Evolutionary conservation across 2,113 vertebrate species (phyloP), one percentile per base, ranked within the genome.

Genomic region (Lethenteron camtschaticum): DNA sequence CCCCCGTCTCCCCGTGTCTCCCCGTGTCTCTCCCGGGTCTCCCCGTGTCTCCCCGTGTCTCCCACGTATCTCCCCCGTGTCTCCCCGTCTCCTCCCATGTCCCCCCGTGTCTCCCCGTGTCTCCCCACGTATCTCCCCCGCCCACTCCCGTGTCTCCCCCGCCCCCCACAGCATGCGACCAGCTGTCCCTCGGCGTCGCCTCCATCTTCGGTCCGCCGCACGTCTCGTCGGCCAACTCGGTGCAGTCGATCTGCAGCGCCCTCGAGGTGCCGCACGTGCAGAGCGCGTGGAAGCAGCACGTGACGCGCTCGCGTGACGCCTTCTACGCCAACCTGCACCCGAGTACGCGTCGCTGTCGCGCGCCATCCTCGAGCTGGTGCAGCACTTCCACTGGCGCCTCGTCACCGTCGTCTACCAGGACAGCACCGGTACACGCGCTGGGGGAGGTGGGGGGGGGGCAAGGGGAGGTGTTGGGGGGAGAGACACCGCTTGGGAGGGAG

Each of bases 281-380:
- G 83, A 99, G 91, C 57, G 90, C 90, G 76, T 99, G 94, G 94
- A 99, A 96, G 79, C 92, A 99, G 80, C 92, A 99, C 74, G 90
- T 99, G 69, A 95, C 92, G 5, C 90, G 96, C 85, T 96, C 95
- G 84, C 87, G 87, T 75, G 92, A 96, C 69, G 83, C 84, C 10
- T 99, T 94, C 83, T 99, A 96, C 57, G 90, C 96, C 77, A 99
- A 88, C 76, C 86, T 99, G 68, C 96, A 88, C 68, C 94, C 9
- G 94, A 99, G 74, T 95, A 92, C 56, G 78, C 85, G 57, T 88
- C 90, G 71, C 88, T 99, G 76, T 95, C 91, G 80, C 80, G 86
- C 57, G 90, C 90, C 0, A 84, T 99, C 71, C 76, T 96, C 78
- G 92, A 99, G 75, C 81, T 99, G 55, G 90, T 96, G 71, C 86